Evolutionary conservation across 2,888 invertebrate genomes (phyloP).

Genomic region (Rugalucina vietnamica): DNA sequence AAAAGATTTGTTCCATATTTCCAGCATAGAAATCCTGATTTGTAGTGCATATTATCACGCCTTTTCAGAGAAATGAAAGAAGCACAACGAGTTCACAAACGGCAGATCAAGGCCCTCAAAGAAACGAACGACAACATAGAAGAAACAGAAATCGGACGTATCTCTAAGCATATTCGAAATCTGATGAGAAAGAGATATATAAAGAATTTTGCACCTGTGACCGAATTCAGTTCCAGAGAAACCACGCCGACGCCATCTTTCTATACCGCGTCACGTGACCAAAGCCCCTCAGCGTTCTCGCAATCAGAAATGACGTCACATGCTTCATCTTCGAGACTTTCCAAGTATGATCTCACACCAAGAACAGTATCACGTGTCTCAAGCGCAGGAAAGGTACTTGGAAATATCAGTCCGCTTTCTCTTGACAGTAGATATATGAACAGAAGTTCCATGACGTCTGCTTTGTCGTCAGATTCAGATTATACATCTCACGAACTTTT

Average conservation of each 20-base stretch:
- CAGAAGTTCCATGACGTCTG: neutral
- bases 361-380: neutral
- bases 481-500: neutral
- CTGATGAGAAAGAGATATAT: conserved; percentile 43
- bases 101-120: conserved; percentile 39
- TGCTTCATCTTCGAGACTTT: neutral
- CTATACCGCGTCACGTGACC: no score
- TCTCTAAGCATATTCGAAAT: conserved; percentile 47
- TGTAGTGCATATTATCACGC: no score
- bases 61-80: conserved; percentile 57
- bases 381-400: neutral
- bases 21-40: no score
- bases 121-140: conserved; percentile 43
- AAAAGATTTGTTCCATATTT: no score
- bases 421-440: neutral
- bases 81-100: conserved; percentile 59
- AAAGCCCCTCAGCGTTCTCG: no score
- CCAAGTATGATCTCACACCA: neutral
- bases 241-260: neutral
- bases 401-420: neutral
- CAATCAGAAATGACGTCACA: no score
- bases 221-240: neutral
- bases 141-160: conserved; percentile 62
- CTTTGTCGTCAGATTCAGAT: neutral
- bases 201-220: neutral